Evolutionary conservation across 1,140 invertebrate genomes (phyloP).

Genomic region (Drosophila simulans): DNA sequence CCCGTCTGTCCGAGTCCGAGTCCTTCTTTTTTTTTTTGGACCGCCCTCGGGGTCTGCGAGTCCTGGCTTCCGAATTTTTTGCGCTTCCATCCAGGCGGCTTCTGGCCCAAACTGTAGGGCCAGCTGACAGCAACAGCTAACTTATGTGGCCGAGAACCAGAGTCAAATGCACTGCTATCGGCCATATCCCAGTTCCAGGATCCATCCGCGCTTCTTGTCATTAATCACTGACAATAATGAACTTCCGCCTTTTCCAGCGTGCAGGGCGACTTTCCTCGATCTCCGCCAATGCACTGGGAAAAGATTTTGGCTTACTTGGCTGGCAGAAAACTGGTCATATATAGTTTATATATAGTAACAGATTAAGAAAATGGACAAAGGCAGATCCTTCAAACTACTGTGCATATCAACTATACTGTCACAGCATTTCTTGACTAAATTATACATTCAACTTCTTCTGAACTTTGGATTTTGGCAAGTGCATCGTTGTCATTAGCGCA

Average conservation of each 20-base stretch:
- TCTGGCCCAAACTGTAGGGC: constrained; percentile 6
- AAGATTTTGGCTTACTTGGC: not conserved
- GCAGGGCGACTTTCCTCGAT: constrained; percentile 43
- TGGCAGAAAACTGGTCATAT: too few relatives aligned
- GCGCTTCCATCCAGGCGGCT: not conserved
- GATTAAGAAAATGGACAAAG: too few relatives aligned
- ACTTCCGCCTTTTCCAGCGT: constrained; percentile 76
- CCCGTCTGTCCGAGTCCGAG: constrained; percentile 3
- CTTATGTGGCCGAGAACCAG: constrained; percentile 61
- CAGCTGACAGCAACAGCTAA: constrained; percentile 67
- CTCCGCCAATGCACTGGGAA: constrained; percentile 27
- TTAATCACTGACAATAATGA: constrained; percentile 84
- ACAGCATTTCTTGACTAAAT: too few relatives aligned
- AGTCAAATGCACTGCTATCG: constrained; percentile 6
- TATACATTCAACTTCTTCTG: too few relatives aligned
- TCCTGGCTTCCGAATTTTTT: constrained; percentile 17
- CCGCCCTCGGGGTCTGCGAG: constrained; percentile 3
- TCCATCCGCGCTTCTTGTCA: constrained; percentile 55
- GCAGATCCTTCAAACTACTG: too few relatives aligned
- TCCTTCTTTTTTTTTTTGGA: constrained; percentile 3
- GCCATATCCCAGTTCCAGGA: not conserved
- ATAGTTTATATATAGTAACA: too few relatives aligned
- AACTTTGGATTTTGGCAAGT: constrained; percentile 8
- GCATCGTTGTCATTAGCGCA: constrained; percentile 72
- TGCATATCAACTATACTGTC: too few relatives aligned